Evolutionary conservation across 2,113 vertebrate genomes (phyloP).

Genomic region (Alouatta palliata): DNA sequence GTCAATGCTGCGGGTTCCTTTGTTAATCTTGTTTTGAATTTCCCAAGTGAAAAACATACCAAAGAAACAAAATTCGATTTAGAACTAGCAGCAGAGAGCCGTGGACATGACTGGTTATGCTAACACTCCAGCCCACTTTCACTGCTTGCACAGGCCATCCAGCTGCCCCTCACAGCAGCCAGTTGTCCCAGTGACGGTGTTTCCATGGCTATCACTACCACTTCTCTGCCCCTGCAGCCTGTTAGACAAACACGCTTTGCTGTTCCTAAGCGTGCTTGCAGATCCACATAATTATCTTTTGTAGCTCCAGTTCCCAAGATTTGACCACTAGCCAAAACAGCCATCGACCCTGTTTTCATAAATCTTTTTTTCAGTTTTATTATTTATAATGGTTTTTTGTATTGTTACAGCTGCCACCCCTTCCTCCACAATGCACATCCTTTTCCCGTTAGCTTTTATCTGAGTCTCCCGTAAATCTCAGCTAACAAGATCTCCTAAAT

Average conservation of each 20-base stretch:
- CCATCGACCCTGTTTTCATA: neutral
- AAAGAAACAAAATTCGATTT: slow-evolving; percentile 34
- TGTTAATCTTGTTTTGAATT: neutral
- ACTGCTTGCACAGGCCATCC: rapidly evolving
- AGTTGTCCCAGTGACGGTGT: neutral
- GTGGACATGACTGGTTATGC: neutral
- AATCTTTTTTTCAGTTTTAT: neutral
- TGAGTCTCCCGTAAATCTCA: slow-evolving; percentile 24
- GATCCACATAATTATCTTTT: neutral
- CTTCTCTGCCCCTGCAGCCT: neutral
- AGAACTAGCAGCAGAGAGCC: neutral
- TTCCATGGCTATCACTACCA: slow-evolving; percentile 45
- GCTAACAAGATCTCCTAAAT: neutral
- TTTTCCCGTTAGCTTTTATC: neutral
- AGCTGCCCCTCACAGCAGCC: neutral
- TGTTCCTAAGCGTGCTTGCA: neutral
- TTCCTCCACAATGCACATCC: neutral
- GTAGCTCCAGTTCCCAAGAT: neutral
- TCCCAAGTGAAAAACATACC: slow-evolving; percentile 13
- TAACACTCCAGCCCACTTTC: neutral
- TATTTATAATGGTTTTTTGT: slow-evolving; percentile 8
- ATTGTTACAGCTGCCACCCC: neutral
- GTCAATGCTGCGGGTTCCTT: neutral
- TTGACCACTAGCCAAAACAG: slow-evolving; percentile 25
- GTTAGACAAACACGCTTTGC: slow-evolving; percentile 17